These are phyloP conservation scores for Hirtodrosophila trivittata DNA, from an alignment of 2,888 invertebrate genomes.

Conservation along the genomic window DNA sequence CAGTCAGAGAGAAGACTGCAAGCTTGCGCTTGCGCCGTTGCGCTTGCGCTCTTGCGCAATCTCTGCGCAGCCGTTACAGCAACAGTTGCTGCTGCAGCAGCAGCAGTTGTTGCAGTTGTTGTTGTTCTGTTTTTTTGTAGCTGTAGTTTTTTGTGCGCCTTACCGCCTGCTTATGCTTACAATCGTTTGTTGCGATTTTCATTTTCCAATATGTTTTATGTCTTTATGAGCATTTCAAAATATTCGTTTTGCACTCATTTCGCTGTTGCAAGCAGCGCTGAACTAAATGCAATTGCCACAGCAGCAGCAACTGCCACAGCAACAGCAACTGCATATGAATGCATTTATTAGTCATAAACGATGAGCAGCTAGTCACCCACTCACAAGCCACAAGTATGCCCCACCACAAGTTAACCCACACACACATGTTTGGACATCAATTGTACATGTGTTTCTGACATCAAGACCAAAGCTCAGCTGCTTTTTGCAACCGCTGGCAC, in stretches of 20 bases:
- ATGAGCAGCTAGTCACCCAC: constrained; percentile 46
- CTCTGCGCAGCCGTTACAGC: constrained; percentile 37
- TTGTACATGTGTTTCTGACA: constrained; percentile 51
- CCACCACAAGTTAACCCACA: constrained; percentile 2
- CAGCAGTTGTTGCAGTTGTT: constrained; percentile 9
- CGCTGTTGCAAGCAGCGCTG: constrained; percentile 49
- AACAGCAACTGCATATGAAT: constrained; percentile 27
- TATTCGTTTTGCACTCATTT: constrained; percentile 50
- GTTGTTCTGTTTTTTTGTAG: constrained; percentile 7
- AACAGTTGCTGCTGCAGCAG: constrained; percentile 27
- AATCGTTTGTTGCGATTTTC: constrained; percentile 60
- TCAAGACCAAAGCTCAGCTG: constrained; percentile 48
- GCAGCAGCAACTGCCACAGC: constrained; percentile 15
- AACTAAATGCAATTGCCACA: constrained; percentile 30
- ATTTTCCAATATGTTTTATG: constrained; percentile 62
- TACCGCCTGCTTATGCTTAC: constrained; percentile 35
- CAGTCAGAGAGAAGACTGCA: constrained; percentile 21
- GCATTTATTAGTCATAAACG: constrained; percentile 49
- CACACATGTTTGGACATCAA: constrained; percentile 27
- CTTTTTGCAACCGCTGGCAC: constrained; percentile 44
- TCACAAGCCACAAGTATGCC: constrained; percentile 9
- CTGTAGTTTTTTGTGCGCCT: constrained; percentile 6
- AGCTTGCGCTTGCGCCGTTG: constrained; percentile 34
- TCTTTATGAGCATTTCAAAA: constrained; percentile 56
- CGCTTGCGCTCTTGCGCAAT: constrained; percentile 48